Percentiles rank a stretch among this genome's conserved stretches.
Evolutionary conservation across 2,113 vertebrate species (phyloP).

Genomic region (Pionites leucogaster): DNA sequence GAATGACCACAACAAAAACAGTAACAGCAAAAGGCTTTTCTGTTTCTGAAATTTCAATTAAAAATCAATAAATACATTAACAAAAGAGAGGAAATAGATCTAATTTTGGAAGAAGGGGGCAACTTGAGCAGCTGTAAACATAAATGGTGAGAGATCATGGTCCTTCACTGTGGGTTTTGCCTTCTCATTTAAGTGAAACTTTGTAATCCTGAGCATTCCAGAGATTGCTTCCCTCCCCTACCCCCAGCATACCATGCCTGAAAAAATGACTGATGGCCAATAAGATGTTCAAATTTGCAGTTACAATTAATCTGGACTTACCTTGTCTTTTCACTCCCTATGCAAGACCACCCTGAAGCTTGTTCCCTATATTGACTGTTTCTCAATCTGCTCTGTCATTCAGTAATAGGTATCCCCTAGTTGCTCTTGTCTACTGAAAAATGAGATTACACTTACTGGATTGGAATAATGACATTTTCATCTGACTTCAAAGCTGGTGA

Average conservation of each 20-base stretch:
- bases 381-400: not conserved
- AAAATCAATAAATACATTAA: not conserved
- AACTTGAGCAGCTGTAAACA: not conserved
- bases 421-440: not conserved
- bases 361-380: not conserved
- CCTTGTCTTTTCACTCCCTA: not conserved
- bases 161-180: not conserved
- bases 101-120: not conserved
- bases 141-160: not conserved
- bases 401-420: not conserved
- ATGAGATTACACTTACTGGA: not conserved
- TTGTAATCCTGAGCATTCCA: not conserved
- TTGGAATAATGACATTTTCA: not conserved
- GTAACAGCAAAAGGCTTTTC: not conserved
- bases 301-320: not conserved
- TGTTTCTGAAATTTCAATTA: slow-evolving; percentile 5
- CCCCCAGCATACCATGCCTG: not conserved
- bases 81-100: not conserved
- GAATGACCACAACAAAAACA: not conserved
- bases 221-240: not conserved
- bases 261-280: not conserved
- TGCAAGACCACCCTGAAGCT: not conserved
- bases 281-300: not conserved
- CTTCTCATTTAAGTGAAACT: not conserved
- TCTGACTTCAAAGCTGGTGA: not conserved